Conservation (phyloP, 1,140 invertebrate species). For the Condylostylus longicornis region DNA sequence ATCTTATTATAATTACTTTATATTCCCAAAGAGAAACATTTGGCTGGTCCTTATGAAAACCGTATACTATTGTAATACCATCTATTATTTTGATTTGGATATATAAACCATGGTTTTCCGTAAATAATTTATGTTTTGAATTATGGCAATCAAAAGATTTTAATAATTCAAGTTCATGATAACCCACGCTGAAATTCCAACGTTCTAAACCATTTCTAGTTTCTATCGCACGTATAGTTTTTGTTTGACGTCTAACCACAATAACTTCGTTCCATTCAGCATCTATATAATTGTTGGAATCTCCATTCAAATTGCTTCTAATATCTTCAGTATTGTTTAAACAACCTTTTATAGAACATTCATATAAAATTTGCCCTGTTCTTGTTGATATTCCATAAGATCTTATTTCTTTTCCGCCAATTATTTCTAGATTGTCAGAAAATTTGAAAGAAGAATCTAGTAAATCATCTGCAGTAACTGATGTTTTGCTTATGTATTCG, state of each 20-base stretch:
- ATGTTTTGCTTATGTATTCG: constrained; percentile 68
- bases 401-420: constrained; percentile 54
- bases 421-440: constrained; percentile 71
- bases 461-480: constrained; percentile 69
- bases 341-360: constrained; percentile 62
- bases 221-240: constrained; percentile 76
- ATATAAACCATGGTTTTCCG: too few species aligned
- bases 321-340: constrained; percentile 37
- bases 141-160: constrained; percentile 36
- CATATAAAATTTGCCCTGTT: constrained; percentile 61
- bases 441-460: constrained; percentile 71
- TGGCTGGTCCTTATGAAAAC: constrained; percentile 39
- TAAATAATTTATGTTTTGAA: too few species aligned
- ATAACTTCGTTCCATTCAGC: constrained; percentile 48
- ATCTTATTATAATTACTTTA: constrained; percentile 35
- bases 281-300: constrained; percentile 16
- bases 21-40: constrained; percentile 50
- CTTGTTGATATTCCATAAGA: constrained; percentile 57
- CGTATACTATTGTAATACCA: constrained; percentile 56
- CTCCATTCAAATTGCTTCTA: not conserved
- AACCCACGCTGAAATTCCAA: constrained; percentile 91
- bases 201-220: constrained; percentile 67
- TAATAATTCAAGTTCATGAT: constrained; percentile 59
- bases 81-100: constrained; percentile 59
- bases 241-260: constrained; percentile 62